These are phyloP conservation scores for Carlito syrichta DNA, from an alignment of 2,113 vertebrate species.

Conservation along the genomic window DNA sequence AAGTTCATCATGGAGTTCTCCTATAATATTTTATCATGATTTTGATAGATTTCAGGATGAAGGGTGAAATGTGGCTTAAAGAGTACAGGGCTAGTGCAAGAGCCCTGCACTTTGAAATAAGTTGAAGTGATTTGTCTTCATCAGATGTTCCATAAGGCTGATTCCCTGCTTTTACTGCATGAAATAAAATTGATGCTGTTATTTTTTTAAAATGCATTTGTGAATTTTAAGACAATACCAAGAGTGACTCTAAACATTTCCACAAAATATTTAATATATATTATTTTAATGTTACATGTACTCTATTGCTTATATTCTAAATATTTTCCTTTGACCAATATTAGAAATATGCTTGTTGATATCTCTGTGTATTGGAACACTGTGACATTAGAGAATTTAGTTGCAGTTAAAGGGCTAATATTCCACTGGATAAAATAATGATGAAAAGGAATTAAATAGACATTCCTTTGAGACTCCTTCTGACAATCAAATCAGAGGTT, in stretches of 20 bases:
- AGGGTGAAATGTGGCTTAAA: conserved; percentile 21
- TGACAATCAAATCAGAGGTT: conserved; percentile 57
- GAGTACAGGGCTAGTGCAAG: background rate
- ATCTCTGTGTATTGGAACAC: background rate
- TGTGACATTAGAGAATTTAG: background rate
- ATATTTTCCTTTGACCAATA: conserved; percentile 18
- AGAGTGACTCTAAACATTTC: background rate
- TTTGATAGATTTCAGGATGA: conserved; percentile 55
- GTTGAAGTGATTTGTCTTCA: background rate
- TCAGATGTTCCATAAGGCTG: background rate
- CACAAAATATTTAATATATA: background rate
- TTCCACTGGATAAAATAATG: conserved; percentile 22
- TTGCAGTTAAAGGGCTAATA: conserved; percentile 8
- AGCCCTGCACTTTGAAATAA: conserved; percentile 18
- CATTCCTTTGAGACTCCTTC: conserved; percentile 9
- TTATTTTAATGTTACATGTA: conserved; percentile 3
- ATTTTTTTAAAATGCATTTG: background rate
- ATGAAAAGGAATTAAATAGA: conserved; percentile 46
- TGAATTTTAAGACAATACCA: conserved; percentile 24
- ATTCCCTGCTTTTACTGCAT: background rate
- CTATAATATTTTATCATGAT: conserved; percentile 53
- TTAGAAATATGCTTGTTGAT: conserved; percentile 3
- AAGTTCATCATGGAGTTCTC: conserved; percentile 27
- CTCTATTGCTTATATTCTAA: background rate
- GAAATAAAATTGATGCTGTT: background rate